A percentile compares a stretch with the other conserved stretches of the same genome.
phyloP scores from a whole-genome alignment of 2,797 vertebrate species.

The Manis pentadactyla region DNA sequence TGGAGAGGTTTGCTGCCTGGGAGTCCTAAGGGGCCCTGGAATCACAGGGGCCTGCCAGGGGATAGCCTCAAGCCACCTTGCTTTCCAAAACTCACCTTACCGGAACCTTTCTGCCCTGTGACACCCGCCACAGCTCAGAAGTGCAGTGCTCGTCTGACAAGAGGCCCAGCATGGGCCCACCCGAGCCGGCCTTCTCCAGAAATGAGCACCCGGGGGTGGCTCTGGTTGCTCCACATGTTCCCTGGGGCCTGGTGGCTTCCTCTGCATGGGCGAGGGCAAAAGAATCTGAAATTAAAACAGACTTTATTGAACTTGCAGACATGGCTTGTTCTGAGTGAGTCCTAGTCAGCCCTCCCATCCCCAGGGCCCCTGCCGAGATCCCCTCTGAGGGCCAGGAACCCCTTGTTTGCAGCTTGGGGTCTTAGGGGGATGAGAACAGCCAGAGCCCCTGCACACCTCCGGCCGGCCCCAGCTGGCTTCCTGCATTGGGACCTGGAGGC shows the following conservation, averaged over 20 bases:
- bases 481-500: background rate
- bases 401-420: background rate
- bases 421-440: background rate
- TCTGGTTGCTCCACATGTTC: background rate
- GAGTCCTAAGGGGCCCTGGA: background rate
- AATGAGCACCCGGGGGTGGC: background rate
- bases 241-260: background rate
- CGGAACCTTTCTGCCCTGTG: background rate
- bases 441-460: background rate
- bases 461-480: background rate
- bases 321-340: conserved; percentile 39
- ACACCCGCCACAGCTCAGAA: background rate
- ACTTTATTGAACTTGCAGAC: conserved; percentile 6
- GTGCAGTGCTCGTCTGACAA: background rate
- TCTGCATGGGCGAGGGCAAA: background rate
- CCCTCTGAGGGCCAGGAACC: background rate
- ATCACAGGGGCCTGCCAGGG: background rate
- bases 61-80: background rate
- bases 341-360: background rate
- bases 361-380: background rate
- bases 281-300: conserved; percentile 31
- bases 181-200: background rate
- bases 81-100: background rate
- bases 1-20: background rate
- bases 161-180: background rate